Conservation (phyloP, 92 coral and sea anemone genomes). For the Pocillopora meandrina region DNA sequence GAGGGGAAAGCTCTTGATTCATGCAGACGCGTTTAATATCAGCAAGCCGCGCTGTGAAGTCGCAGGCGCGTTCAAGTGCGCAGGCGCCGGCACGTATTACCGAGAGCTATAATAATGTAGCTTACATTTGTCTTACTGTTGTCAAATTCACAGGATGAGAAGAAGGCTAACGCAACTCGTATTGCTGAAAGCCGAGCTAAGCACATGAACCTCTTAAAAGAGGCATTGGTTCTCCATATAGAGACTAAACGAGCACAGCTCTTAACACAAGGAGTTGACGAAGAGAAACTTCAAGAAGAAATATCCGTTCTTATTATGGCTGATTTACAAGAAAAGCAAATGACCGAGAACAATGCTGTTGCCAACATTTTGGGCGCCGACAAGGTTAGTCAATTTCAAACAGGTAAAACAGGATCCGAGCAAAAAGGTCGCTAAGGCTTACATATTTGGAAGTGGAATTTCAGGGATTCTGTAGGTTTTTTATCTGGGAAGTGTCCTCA, state of each 20-base stretch:
- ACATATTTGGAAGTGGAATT: not conserved
- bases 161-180: slow-evolving; percentile 69
- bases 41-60: no score
- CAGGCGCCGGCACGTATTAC: no score
- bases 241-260: slow-evolving; percentile 70
- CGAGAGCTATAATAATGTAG: not conserved
- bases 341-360: slow-evolving; percentile 83
- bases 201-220: slow-evolving; percentile 73
- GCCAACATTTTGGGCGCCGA: slow-evolving; percentile 70
- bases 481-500: not conserved
- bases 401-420: not conserved
- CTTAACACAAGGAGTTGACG: slow-evolving; percentile 66
- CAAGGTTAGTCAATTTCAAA: slow-evolving; percentile 59
- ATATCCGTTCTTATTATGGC: slow-evolving; percentile 83
- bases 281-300: slow-evolving; percentile 75
- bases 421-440: not conserved
- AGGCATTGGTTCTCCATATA: slow-evolving; percentile 79
- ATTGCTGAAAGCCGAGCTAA: slow-evolving; percentile 78
- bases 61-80: no score
- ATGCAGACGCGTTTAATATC: no score
- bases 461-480: not conserved
- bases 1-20: no score
- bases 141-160: slow-evolving; percentile 69
- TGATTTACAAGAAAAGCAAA: slow-evolving; percentile 92
- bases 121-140: not conserved